Conservation (phyloP, 2,888 invertebrate species). For the Eumacrocentrus americanus region DNA sequence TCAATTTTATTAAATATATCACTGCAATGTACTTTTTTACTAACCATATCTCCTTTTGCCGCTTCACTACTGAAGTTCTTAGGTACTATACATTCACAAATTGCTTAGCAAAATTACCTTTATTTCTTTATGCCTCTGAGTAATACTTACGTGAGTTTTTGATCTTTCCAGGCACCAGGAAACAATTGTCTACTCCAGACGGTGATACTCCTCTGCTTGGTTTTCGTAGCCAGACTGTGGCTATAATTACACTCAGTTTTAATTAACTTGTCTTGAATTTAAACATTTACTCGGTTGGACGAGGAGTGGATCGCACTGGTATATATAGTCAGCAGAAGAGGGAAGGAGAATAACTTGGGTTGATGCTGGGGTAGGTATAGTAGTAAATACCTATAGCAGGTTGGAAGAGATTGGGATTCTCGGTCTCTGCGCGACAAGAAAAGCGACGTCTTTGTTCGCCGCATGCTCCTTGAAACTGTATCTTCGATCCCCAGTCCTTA, state of each 20-base stretch:
- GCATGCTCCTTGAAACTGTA: conserved; percentile 18
- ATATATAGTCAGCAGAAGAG: conserved; percentile 4
- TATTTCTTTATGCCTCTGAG: no score
- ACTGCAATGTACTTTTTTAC: no score
- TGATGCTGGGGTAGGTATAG: neutral
- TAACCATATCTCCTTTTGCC: no score
- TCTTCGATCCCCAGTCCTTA: conserved; percentile 10
- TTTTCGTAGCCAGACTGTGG: conserved; percentile 44
- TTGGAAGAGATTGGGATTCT: conserved; percentile 32
- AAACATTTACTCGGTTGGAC: conserved; percentile 47
- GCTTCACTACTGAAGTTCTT: no score
- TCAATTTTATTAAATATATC: no score
- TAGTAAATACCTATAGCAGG: no score
- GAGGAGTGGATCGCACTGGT: conserved; percentile 28
- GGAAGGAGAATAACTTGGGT: conserved; percentile 18
- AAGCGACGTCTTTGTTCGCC: conserved; percentile 32
- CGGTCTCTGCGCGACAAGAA: conserved; percentile 30
- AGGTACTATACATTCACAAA: no score
- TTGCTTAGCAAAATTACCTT: no score
- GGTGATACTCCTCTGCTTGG: conserved; percentile 27
- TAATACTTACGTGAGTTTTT: no score
- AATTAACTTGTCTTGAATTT: conserved; percentile 54
- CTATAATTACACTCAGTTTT: conserved; percentile 53
- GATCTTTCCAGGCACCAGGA: no score
- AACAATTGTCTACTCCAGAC: neutral